Evolutionary conservation across 1,140 invertebrate genomes (phyloP), one percentile per base, ranked within the genome.

Genomic region (Acromyrmex charruanus): DNA sequence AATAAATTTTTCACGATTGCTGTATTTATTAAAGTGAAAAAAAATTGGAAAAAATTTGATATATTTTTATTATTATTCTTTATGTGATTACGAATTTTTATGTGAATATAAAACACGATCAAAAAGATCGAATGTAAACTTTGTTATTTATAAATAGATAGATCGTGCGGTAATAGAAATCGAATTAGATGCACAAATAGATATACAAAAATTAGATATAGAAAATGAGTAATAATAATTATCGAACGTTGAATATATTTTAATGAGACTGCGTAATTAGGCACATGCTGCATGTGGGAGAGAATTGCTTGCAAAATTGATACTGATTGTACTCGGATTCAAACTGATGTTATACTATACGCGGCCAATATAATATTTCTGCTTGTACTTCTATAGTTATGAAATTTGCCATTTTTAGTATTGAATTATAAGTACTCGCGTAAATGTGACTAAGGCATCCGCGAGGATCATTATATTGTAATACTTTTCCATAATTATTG

Each of bases 291-390:
- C 18, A 4, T 59, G 16, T 44, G 16, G 9, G 9, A 25, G 31
- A 44, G 51, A 81, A 59, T 69, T 86, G 75, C 75, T 88, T 86
- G 65, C 66, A 77, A 81, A 82, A 82, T 82, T 63, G 61, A 18
- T 75, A 82, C 51, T 59, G 61, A 80, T 16, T 49, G 7, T 58
- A 12, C 53, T 7, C 53, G 28, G 16, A 12, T 59, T 49, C 18
- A 59, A 87, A 89, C 53, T 87, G 65, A 89, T 72, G 72, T 89
- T 77, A 16, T 65, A 55, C 39, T 28, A 14, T 35, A 10, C n/a
- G 16, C 21, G 12, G 2, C 0, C 39, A 18, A 28, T 39, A 4
- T 21, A 68, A 1, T 68, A 21, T 25, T 18, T 58, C 31, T 55
- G 44, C 31, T 49, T 61, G 51, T 55, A 44, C 39, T 25, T 61